Percentiles rank a stretch among this genome's conserved stretches.
These are phyloP conservation scores for Leptoclinus maculatus DNA, from an alignment of 2,797 vertebrate genomes.

Conservation along the genomic window DNA sequence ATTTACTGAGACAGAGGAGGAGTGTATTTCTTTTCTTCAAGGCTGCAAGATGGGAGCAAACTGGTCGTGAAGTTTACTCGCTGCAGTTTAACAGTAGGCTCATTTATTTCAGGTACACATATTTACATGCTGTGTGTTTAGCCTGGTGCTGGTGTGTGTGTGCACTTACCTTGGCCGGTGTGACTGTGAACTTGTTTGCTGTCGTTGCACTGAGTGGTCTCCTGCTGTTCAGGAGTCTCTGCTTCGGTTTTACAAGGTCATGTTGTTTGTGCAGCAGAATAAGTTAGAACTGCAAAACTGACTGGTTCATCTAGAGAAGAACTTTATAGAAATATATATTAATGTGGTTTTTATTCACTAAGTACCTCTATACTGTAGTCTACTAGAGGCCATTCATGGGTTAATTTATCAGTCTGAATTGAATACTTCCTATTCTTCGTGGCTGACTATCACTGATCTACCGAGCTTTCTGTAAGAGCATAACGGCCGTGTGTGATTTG, in stretches of 20 bases:
- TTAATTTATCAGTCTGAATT: not conserved
- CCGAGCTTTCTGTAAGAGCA: not conserved
- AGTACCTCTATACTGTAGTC: no score
- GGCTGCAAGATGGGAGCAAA: not conserved
- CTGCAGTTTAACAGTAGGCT: not conserved
- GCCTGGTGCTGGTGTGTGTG: not conserved
- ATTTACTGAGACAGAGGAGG: no score
- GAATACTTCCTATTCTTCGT: not conserved
- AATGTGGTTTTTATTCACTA: not conserved
- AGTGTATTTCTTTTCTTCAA: not conserved
- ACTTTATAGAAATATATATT: not conserved
- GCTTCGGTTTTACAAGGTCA: not conserved
- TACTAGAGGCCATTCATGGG: no score
- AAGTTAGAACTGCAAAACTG: slow-evolving; percentile 11
- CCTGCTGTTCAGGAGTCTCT: slow-evolving; percentile 41
- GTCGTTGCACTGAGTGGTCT: slow-evolving; percentile 52
- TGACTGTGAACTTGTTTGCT: slow-evolving; percentile 40
- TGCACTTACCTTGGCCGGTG: slow-evolving; percentile 1
- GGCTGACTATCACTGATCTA: not conserved
- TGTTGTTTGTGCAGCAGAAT: slow-evolving; percentile 31
- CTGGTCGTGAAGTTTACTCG: not conserved
- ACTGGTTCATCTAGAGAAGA: not conserved
- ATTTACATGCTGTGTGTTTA: not conserved
- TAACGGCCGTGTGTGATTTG: no score
- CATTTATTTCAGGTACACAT: slow-evolving; percentile 22